These are phyloP conservation scores for Hemicordylus capensis DNA, from an alignment of 2,113 vertebrate genomes.

Conservation along the genomic window DNA sequence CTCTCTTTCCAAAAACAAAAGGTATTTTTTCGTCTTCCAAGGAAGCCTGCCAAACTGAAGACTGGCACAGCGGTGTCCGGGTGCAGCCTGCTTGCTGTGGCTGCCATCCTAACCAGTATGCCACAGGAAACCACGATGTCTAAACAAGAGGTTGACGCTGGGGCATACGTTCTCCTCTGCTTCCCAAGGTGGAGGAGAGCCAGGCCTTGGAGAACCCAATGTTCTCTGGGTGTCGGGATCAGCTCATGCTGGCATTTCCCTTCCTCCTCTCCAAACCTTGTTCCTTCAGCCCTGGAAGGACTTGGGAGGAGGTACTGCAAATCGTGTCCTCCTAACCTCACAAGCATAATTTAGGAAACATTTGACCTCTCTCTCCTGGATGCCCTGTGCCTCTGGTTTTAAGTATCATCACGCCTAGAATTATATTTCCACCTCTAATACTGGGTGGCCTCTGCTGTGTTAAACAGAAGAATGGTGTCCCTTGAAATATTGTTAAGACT, in stretches of 20 bases:
- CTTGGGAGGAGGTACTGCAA: background rate
- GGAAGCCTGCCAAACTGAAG: background rate
- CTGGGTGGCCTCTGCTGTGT: too few relatives aligned
- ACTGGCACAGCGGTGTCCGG: background rate
- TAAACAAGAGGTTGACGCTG: constrained; percentile 7
- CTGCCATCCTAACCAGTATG: background rate
- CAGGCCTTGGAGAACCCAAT: background rate
- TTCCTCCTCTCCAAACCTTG: background rate
- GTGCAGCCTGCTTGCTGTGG: background rate
- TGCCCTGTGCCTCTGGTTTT: background rate
- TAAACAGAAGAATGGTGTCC: background rate
- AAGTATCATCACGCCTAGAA: too few relatives aligned
- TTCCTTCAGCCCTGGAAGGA: background rate
- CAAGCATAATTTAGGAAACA: background rate
- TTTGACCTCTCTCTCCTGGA: too few relatives aligned
- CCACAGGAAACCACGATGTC: constrained; percentile 34
- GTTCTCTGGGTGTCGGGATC: background rate
- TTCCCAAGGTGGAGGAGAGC: background rate
- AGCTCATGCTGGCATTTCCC: background rate
- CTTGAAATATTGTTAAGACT: background rate
- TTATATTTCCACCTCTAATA: too few relatives aligned
- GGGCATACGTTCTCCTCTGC: background rate
- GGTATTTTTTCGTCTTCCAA: background rate
- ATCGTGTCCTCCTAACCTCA: background rate
- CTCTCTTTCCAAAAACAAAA: background rate